These are phyloP conservation scores for Sebastes kiyomatsui DNA, from an alignment of 2,797 vertebrate genomes.

Conservation along the genomic window DNA sequence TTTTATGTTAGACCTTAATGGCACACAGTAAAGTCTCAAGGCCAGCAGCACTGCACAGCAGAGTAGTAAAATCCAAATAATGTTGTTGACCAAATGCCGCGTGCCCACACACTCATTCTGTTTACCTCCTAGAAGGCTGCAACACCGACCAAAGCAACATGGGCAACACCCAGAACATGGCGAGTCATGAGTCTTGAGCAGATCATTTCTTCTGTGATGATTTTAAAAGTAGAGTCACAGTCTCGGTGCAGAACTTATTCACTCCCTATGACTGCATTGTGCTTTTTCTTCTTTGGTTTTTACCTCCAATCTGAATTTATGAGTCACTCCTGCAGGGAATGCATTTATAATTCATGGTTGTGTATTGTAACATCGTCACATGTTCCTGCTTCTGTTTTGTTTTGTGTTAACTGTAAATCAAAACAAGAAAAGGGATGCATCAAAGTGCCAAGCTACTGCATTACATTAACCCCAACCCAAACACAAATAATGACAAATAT, in stretches of 20 bases:
- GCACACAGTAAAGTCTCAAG: slow-evolving; percentile 77
- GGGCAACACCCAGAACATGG: background rate
- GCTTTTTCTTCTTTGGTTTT: slow-evolving; percentile 12
- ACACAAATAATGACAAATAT: background rate
- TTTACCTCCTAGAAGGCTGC: slow-evolving; percentile 24
- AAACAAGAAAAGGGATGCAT: slow-evolving; percentile 9
- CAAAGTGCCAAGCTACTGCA: background rate
- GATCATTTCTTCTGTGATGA: slow-evolving; percentile 6
- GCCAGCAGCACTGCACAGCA: slow-evolving; percentile 58
- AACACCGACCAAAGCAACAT: slow-evolving; percentile 8
- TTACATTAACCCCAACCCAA: background rate
- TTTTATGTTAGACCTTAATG: slow-evolving; percentile 78
- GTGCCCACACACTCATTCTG: slow-evolving; percentile 56
- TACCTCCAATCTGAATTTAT: slow-evolving; percentile 26
- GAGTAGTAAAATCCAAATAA: slow-evolving; percentile 71
- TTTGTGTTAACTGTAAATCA: slow-evolving; percentile 25
- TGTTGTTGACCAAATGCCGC: slow-evolving; percentile 66
- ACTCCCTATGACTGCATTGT: background rate
- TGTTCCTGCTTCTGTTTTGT: slow-evolving; percentile 4
- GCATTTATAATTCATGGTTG: slow-evolving; percentile 27
- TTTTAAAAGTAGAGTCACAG: slow-evolving; percentile 5
- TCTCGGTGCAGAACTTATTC: background rate
- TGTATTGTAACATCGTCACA: background rate
- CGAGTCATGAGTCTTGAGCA: background rate
- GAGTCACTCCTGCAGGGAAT: slow-evolving; percentile 12